Evolutionary conservation across 92 coral and sea anemone genomes (phyloP), one percentile per base, ranked within the genome.

Genomic region (Pocillopora grandis): DNA sequence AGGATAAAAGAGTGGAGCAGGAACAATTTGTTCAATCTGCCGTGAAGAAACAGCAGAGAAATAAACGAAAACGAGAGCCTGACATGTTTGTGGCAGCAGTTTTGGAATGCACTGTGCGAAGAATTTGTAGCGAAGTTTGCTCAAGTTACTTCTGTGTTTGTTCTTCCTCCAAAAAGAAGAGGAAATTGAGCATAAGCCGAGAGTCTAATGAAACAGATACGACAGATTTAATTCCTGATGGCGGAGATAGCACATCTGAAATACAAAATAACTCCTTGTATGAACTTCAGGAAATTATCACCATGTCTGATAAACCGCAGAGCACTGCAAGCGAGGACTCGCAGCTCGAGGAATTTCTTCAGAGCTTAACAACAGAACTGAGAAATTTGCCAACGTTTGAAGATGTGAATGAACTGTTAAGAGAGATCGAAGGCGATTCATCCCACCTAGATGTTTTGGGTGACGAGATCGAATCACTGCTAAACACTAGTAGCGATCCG

Each of bases 51-150:
- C 95, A 96, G 76, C 91, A 83, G 56, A 89, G 90, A 42, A 97
- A 97, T 76, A 94, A 94, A 75, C 91, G 99, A 16, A 95, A 95
- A 91, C 91, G 99, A 78, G 97, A 89, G 67, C 99, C 99, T 8
- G 93, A 97, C 78, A 97, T 97, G 99, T 92, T 88, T 48, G 78
- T 97, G 81, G 94, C 93, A 35, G 99, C 95, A 0, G 86, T 97
- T 63, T 76, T 97, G 19, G 92, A 96, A 62, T 94, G 97, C 56
- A 97, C 99, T 21, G 98, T 97, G 68, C 95, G 98, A 80, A 84
- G 98, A 70, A 75, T 97, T 82, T 88, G 92, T 73, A 86, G 96
- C 83, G 98, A 97, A 81, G 88, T 92, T 35, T 92, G 64, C 58
- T 73, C 80, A 12, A 83, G 86, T 63, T 73, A 75, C 42, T 83